Evolutionary conservation across 2,797 vertebrate genomes (phyloP).

Genomic region (Danio choprae): DNA sequence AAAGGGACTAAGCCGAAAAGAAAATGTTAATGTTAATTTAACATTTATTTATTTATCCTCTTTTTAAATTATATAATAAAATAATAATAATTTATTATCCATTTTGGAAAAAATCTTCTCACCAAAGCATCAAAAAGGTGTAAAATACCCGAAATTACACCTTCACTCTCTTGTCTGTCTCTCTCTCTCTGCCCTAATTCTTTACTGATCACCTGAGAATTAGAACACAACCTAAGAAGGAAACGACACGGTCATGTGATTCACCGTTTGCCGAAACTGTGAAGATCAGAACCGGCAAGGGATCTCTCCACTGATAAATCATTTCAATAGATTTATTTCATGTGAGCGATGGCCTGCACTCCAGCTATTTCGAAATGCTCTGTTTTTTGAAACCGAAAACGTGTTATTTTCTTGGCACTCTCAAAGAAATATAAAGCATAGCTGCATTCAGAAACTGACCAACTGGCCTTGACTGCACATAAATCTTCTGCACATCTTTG

Average conservation of each 20-base stretch:
- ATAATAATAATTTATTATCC: not conserved
- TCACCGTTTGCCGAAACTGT: slow-evolving; percentile 1
- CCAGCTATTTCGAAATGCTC: slow-evolving; percentile 16
- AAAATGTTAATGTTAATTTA: too few species aligned
- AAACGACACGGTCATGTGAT: slow-evolving; percentile 33
- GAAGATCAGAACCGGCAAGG: slow-evolving; percentile 3
- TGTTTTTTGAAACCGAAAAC: slow-evolving; percentile 37
- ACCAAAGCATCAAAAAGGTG: not conserved
- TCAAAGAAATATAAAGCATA: slow-evolving; percentile 26
- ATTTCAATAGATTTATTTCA: slow-evolving; percentile 22
- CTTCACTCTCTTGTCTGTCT: not conserved
- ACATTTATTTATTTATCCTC: too few species aligned
- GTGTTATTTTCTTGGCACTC: slow-evolving; percentile 29
- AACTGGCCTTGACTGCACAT: slow-evolving; percentile 40
- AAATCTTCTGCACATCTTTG: slow-evolving; percentile 17
- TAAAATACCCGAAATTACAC: not conserved
- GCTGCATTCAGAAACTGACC: slow-evolving; percentile 14
- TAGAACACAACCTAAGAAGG: slow-evolving; percentile 3
- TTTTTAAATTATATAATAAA: too few species aligned
- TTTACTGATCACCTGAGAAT: slow-evolving; percentile 4
- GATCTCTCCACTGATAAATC: slow-evolving; percentile 10
- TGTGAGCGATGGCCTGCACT: slow-evolving; percentile 17
- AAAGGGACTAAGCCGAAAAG: too few species aligned
- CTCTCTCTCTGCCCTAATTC: not conserved
- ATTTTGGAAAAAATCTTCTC: not conserved